A percentile compares a stretch with the other conserved stretches of the same genome.
phyloP scores from a whole-genome alignment of 1,140 invertebrate species.

The Heliconius hewitsoni region DNA sequence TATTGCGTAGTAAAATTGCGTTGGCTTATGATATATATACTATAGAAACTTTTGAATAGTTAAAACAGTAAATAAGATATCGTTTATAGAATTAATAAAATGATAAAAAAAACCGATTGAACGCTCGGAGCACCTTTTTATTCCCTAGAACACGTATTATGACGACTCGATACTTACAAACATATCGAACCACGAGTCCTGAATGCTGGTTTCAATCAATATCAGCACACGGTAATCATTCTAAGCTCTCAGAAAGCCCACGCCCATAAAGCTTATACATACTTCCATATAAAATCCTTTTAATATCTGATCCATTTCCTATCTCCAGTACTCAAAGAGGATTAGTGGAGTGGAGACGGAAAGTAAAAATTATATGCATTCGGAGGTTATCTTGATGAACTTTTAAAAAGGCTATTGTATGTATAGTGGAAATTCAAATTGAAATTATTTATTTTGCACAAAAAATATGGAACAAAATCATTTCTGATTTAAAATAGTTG shows the following conservation, averaged over 20 bases:
- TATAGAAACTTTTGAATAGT: too few relatives aligned
- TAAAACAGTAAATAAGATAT: too few relatives aligned
- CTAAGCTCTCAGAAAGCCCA: conserved; percentile 3
- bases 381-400: neutral
- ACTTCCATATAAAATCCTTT: neutral
- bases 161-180: neutral
- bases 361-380: neutral
- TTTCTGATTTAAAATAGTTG: too few relatives aligned
- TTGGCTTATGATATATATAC: too few relatives aligned
- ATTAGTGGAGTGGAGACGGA: neutral
- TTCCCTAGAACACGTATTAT: neutral
- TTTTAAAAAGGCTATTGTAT: neutral
- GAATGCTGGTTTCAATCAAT: conserved; percentile 7
- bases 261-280: neutral
- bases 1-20: neutral
- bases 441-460: neutral
- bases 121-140: neutral
- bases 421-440: neutral
- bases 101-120: neutral
- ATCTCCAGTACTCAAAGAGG: neutral
- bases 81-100: neutral
- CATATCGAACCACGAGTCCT: neutral
- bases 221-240: neutral
- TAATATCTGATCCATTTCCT: neutral
- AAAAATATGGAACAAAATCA: neutral